Evolutionary conservation across 2,113 vertebrate genomes (phyloP).

Genomic region (Pollimyrus isidori): DNA sequence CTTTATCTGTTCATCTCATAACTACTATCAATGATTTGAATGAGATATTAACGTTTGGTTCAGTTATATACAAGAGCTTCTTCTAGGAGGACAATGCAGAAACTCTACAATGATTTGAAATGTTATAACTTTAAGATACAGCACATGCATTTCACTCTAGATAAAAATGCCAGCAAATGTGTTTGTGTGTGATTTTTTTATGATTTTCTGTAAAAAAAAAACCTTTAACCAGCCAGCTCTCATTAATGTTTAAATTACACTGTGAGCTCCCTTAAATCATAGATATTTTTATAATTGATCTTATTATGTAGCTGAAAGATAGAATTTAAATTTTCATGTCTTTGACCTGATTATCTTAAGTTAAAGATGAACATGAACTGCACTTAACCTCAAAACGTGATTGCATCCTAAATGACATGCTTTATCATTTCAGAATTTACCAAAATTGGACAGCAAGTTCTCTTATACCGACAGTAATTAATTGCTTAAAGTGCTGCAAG

Average conservation of each 20-base stretch:
- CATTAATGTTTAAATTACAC: neutral
- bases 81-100: neutral
- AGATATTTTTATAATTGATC: neutral
- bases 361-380: neutral
- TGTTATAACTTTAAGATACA: neutral
- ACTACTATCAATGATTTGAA: neutral
- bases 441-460: neutral
- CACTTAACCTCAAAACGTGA: neutral
- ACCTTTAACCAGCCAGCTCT: neutral
- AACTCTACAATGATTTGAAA: neutral
- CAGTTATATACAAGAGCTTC: neutral
- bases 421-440: neutral
- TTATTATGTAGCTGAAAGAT: neutral
- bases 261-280: neutral
- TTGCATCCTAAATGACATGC: neutral
- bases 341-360: neutral
- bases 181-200: neutral
- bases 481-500: neutral
- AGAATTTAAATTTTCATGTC: neutral
- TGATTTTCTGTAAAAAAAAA: neutral
- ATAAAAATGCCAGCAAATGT: neutral
- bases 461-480: neutral
- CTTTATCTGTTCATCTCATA: neutral
- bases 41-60: neutral
- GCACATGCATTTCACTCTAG: neutral